Conservation (phyloP, 2,888 invertebrate genomes). For the Drosophila mulleri region DNA sequence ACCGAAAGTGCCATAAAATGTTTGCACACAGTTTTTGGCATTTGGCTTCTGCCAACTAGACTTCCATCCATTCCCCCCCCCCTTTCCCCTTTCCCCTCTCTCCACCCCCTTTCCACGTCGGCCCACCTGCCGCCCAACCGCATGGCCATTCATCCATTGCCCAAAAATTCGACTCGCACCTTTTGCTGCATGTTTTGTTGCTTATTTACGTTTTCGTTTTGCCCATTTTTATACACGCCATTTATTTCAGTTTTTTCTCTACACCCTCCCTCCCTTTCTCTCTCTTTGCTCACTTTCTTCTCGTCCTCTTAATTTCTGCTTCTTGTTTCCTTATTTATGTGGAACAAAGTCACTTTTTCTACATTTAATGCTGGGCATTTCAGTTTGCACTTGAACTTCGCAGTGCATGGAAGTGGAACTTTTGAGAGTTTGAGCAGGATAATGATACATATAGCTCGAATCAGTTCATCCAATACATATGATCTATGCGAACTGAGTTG, state of each 20-base stretch:
- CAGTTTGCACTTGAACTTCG: conserved; percentile 5
- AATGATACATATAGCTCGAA: neutral
- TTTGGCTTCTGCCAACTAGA: conserved; percentile 42
- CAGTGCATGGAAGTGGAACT: neutral
- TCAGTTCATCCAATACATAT: neutral
- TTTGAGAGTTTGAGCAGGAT: neutral
- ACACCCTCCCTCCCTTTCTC: neutral
- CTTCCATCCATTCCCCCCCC: neutral
- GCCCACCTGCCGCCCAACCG: neutral
- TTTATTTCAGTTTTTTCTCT: conserved; percentile 63
- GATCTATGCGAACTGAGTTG: neutral
- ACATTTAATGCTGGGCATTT: conserved; percentile 17
- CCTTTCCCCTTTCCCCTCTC: too few relatives aligned
- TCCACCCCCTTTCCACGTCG: neutral
- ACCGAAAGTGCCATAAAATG: conserved; percentile 79
- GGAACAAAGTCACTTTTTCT: conserved; percentile 37
- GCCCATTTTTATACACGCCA: conserved; percentile 70
- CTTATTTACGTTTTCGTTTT: conserved; percentile 69
- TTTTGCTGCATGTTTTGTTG: conserved; percentile 58
- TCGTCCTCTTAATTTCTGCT: conserved; percentile 19
- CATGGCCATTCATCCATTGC: conserved; percentile 51
- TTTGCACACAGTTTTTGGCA: conserved; percentile 71
- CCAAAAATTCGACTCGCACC: conserved; percentile 48
- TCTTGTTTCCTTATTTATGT: conserved; percentile 40
- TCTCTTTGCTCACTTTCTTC: conserved; percentile 1